A percentile compares a stretch with the other conserved stretches of the same genome.
Conservation (phyloP, 2,888 invertebrate genomes). For the Priocnemis perturbator region DNA sequence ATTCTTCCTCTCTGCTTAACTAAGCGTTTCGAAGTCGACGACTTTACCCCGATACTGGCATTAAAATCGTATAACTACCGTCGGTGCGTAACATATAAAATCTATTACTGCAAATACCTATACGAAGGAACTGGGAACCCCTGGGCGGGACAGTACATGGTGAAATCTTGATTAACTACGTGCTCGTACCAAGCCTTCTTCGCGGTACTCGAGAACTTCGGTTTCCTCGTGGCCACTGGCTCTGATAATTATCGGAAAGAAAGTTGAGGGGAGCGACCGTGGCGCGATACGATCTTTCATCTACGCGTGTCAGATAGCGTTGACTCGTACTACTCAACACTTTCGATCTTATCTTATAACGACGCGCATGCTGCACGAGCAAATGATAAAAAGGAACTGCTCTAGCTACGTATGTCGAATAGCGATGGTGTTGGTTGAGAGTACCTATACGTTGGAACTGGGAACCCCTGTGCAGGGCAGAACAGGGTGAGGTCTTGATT, state of each 20-base stretch:
- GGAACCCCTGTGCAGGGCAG: conserved; percentile 78
- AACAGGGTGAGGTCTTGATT: conserved; percentile 75
- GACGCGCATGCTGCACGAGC: neutral
- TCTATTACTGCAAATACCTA: conserved; percentile 77
- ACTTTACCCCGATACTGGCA: no score
- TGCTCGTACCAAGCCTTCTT: conserved; percentile 71
- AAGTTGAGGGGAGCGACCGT: no score
- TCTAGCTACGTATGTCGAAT: conserved; percentile 71
- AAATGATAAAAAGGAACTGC: conserved; percentile 73
- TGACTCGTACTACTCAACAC: no score
- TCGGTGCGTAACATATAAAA: conserved; percentile 8
- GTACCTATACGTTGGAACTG: conserved; percentile 77
- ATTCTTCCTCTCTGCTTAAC: no score
- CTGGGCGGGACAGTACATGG: conserved; percentile 82
- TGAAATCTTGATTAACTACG: conserved; percentile 76
- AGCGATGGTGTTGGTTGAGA: conserved; percentile 76
- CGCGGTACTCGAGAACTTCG: conserved; percentile 75
- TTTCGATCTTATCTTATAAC: no score
- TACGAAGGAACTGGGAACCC: conserved; percentile 83
- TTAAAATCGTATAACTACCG: conserved; percentile 67
- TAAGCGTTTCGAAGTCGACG: conserved; percentile 66
- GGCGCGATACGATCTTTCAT: no score
- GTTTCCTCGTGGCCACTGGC: conserved; percentile 85
- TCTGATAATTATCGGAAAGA: conserved; percentile 75
- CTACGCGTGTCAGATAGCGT: no score